Evolutionary conservation across 2,113 vertebrate species (phyloP), one percentile per base, ranked within the genome.

Genomic region (Meriones unguiculatus): DNA sequence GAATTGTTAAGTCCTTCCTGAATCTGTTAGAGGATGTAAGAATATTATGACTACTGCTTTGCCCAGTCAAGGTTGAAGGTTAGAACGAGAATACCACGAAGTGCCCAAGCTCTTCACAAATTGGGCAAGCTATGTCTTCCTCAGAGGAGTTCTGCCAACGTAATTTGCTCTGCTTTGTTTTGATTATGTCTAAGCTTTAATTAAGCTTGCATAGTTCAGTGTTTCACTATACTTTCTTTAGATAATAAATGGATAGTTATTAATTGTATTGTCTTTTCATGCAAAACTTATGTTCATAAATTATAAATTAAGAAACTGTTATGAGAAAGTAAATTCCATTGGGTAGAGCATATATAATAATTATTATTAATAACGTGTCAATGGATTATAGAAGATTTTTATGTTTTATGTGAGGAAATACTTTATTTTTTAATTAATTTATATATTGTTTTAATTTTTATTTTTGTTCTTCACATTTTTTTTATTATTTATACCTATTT

Each of bases 221-320:
- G 2, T 86, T 91, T 86, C 14, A 81, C 72, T 90, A 50, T 57
- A 67, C 59, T 80, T 57, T 13, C 62, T 59, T 69, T 90, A 15
- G 75, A 84, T n/a, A 54, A 65, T 90, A 54, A 73, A 62, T 28
- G 81, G 20, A 62, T 28, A 86, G 15, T 41, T 80, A 25, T n/a
- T 86, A 87, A 75, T 14, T 32, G 76, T 84, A 75, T 18, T 87
- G 22, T 77, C 14, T 90, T 87, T 90, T 87, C 8, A 76, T 86
- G 38, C 2, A 91, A 86, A 95, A 28, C 2, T 3, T 87, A 73
- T 5, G 28, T 7, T 95, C 30, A 5, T 24, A 70, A 70, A 77
- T 65, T 18, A 90, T 70, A 30, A 41, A 93, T 52, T 54, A 32
- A 88, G n/a, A 67, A 46, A 54, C 5, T 17, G 84, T 57, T 30